phyloP scores from a whole-genome alignment of 2,888 invertebrate species.

The Noctua pronuba region DNA sequence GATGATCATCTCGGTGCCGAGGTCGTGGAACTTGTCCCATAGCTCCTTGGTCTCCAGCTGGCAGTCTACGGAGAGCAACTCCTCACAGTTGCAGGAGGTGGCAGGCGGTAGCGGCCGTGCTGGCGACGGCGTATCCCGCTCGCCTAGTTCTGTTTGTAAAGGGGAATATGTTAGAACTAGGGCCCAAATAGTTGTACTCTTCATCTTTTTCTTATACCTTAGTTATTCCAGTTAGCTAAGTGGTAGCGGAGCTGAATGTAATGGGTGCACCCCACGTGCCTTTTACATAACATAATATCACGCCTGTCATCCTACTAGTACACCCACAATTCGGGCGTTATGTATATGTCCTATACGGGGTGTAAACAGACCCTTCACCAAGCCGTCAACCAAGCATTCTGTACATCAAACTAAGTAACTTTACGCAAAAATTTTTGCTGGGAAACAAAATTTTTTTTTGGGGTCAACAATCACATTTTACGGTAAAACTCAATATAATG shows the following conservation, averaged over 20 bases:
- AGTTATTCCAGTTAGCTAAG: not conserved
- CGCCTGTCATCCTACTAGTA: too few relatives aligned
- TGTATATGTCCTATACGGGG: too few relatives aligned
- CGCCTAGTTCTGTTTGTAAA: slow-evolving; percentile 82
- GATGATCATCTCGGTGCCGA: slow-evolving; percentile 99
- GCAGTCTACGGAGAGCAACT: slow-evolving; percentile 95
- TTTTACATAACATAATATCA: not conserved
- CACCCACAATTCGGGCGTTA: too few relatives aligned
- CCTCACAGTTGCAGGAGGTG: slow-evolving; percentile 95
- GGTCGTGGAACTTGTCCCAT: slow-evolving; percentile 98
- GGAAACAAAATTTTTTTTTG: too few relatives aligned
- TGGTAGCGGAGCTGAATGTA: too few relatives aligned
- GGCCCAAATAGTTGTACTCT: not conserved
- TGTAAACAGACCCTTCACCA: too few relatives aligned
- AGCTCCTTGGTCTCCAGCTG: slow-evolving; percentile 98
- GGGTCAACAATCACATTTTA: too few relatives aligned
- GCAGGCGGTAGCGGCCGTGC: slow-evolving; percentile 84
- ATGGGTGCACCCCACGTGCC: not conserved
- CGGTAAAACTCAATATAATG: too few relatives aligned
- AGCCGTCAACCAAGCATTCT: too few relatives aligned
- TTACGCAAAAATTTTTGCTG: too few relatives aligned
- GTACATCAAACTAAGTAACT: too few relatives aligned
- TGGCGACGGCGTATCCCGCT: slow-evolving; percentile 88
- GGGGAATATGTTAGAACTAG: not conserved
- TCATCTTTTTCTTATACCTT: not conserved